phyloP scores from a whole-genome alignment of 2,888 invertebrate species.

The Chloroclysta siterata region DNA sequence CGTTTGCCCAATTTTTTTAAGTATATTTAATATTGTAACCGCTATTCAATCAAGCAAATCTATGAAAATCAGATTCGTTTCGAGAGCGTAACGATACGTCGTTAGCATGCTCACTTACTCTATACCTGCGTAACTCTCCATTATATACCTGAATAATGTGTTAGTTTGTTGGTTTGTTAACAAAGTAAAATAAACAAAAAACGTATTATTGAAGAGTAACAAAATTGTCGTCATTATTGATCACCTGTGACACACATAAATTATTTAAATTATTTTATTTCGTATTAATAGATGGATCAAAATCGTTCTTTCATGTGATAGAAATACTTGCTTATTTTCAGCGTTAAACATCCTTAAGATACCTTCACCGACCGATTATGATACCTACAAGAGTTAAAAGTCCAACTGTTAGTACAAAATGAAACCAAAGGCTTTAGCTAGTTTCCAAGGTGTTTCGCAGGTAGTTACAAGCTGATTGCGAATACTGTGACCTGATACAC shows the following conservation, averaged over 20 bases:
- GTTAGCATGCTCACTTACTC: slow-evolving; percentile 12
- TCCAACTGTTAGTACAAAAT: neutral
- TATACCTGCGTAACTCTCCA: neutral
- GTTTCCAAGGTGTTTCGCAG: neutral
- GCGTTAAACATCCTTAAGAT: no score
- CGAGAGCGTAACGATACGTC: slow-evolving; percentile 24
- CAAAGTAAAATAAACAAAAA: no score
- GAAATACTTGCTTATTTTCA: no score
- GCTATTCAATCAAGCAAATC: slow-evolving; percentile 18
- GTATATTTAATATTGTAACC: neutral
- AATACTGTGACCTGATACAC: slow-evolving; percentile 1
- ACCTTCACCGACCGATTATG: no score
- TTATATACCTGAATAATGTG: neutral
- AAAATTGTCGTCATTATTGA: no score
- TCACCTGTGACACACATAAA: no score
- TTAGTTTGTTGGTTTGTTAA: slow-evolving; percentile 9
- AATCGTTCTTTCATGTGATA: no score
- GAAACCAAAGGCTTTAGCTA: slow-evolving; percentile 1
- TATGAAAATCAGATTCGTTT: slow-evolving; percentile 25
- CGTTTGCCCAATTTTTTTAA: neutral
- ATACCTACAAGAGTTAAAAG: no score
- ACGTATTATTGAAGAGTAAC: no score
- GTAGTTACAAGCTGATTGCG: neutral
- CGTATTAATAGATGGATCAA: no score
- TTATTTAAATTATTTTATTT: no score